Base-by-base conservation (phyloP, 2,888 invertebrate genomes). In the Aphodius sticticus region DNA sequence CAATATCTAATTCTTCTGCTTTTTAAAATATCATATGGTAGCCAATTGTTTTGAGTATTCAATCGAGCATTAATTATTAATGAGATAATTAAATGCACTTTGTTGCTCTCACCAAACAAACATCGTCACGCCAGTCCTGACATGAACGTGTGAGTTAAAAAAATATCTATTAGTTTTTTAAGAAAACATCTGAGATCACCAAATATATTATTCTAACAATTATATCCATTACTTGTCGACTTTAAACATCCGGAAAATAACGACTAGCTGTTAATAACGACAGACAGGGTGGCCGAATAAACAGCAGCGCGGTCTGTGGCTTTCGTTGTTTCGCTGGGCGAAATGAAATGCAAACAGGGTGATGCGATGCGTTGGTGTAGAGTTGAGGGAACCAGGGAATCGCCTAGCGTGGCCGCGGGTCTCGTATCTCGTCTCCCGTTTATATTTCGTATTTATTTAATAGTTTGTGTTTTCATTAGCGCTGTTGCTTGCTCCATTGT, bases 271-370 rank as follows among this genome's bases (percentile, higher is more conserved):
- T 69, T 76, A 69, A 78, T 78, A 74, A 74, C 37, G 74, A 74
- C 36, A 74, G 36, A 12, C 37, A 36, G 36, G 74, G 74, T 74
- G 74, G 37, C 74, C 74, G 74, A 74, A 74, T 74, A 74, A 74
- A 74, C 74, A 74, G 74, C 74, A 36, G 26, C 36, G 74, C 74
- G 74, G 74, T 74, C 74, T 74, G 74, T 37, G 74, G 74, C 12
- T 37, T 37, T 35, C 74, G 36, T 35, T 74, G 80, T 82, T 82
- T 80, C 81, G 77, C 81, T 79, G 81, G 81, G 77, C 76, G 78
- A 78, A 82, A 82, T 83, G 80, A 82, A 82, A 81, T 79, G 81
- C 81, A 81, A 81, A 81, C 81, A 81, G 77, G 77, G 78, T 37
- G 14, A n/a, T 35, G 16, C 35, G 74, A 35, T 36, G n/a, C 36